Base-by-base conservation (phyloP, 2,888 invertebrate species). In the Meteorus colon region DNA sequence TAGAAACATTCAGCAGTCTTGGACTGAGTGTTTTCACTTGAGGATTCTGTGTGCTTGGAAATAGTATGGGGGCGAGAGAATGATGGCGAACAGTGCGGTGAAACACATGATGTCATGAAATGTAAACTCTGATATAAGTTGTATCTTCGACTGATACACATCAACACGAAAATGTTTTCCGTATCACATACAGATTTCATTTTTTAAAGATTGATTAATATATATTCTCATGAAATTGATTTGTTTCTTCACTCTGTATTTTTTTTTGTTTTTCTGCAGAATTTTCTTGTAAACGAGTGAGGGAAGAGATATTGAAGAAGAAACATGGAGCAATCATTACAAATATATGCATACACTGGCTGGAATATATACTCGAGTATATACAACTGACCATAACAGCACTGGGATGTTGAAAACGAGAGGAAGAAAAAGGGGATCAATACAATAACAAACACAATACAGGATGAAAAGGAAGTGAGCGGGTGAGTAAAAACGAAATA, bases 1-100 rank as follows among this genome's bases (percentile, higher is more conserved):
- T 81, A 77, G 78, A 80, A 81, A 81, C 80, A 80, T 81, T 81
- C 78, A 78, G 78, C 80, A 80, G 77, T 80, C 78, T 74, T 76
- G 74, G 74, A 74, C 76, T 76, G 76, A 75, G 24, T 71, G 75
- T 76, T 74, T 71, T 65, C 45, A 65, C 51, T 69, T 68, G 37
- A 37, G 74, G 77, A 74, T 78, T 80, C 75, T 77, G 67, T 76
- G 73, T 72, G 74, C 69, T 75, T 79, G 74, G 73, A 78, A 75
- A 77, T 77, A 76, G 65, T 68, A 72, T 65, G 41, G n/a, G 12
- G 6, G n/a, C n/a, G 37, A 19, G 19, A 37, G 37, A 37, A 65
- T 37, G 62, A 51, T 29, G 19, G 19, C 24, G 31, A 31, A 66
- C 31, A 60, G 45, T 31, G 60, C 24, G 19, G 62, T 27, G 37